phyloP scores from a whole-genome alignment of 2,113 vertebrate species.

The Bujurquina vittata region DNA sequence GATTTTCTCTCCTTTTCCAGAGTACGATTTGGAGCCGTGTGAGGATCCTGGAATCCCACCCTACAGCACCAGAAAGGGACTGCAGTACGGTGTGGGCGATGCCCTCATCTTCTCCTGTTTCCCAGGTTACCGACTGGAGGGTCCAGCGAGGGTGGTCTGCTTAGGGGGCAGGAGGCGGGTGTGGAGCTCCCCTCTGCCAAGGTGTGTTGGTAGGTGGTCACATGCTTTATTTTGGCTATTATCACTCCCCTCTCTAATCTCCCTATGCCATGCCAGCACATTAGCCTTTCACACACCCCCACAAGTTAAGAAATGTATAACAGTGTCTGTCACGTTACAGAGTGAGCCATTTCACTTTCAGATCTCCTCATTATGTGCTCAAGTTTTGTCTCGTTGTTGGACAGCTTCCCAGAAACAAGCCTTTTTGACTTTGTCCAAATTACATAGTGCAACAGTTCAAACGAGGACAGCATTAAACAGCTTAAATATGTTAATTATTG shows the following conservation, averaged over 20 bases:
- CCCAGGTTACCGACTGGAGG: conserved; percentile 97
- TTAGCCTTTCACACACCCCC: background rate
- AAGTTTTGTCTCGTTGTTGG: conserved; percentile 36
- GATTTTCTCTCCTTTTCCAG: conserved; percentile 63
- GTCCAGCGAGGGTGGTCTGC: conserved; percentile 90
- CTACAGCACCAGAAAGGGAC: conserved; percentile 93
- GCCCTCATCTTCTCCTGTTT: conserved; percentile 94
- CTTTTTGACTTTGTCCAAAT: conserved; percentile 49
- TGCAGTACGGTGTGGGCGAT: conserved; percentile 94
- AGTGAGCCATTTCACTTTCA: conserved; percentile 26
- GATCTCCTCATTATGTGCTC: conserved; percentile 22
- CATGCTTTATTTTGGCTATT: conserved; percentile 88
- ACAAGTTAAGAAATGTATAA: conserved; percentile 16
- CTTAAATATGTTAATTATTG: conserved; percentile 40
- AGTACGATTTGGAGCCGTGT: conserved; percentile 96
- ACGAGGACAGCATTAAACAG: conserved; percentile 47
- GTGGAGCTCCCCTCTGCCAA: conserved; percentile 99
- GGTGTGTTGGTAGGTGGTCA: conserved; percentile 99
- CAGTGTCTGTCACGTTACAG: conserved; percentile 3
- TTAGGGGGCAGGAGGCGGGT: conserved; percentile 97
- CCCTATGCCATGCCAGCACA: background rate
- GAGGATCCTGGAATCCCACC: conserved; percentile 93
- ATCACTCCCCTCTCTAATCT: conserved; percentile 20
- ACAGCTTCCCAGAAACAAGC: conserved; percentile 43
- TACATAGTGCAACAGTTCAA: conserved; percentile 34